Base-by-base conservation (phyloP, 1,140 invertebrate species). In the Cheumatopsyche charites region DNA sequence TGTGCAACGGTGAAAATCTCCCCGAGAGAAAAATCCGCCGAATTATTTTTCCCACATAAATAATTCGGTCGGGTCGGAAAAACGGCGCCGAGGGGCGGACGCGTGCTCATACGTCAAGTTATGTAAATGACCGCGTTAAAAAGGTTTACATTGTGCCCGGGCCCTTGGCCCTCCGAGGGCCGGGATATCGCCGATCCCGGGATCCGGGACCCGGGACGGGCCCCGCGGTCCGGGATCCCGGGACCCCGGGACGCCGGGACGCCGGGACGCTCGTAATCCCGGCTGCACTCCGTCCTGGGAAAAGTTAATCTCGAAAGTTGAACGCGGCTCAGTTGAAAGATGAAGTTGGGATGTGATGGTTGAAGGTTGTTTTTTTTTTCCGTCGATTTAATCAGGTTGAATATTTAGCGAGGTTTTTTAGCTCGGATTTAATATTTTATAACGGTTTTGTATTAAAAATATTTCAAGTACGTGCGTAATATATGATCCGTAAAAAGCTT, bases 91-190 rank as follows among this genome's bases (percentile, higher is more conserved):
- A 36, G 29, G 9, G 29, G 29, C 29, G 29, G 29, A 36, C 9
- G 29, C 29, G 29, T 36, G 47, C 47, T 15, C 47, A 19, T 52
- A 52, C 47, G 47, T 52, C 47, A 52, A 52, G 47, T 52, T 52
- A 52, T 52, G 47, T 52, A 52, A 52, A 52, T 52, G 47, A 19
- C 47, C 47, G 47, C 47, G 47, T 52, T 52, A 52, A 52, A 52
- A 52, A 52, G 47, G 47, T 52, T 52, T 52, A 52, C 47, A 52
- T 52, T 52, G 47, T 52, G 47, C n/a, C 47, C 9, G 13, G 47
- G 47, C 19, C 19, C n/a, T 52, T 52, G n/a, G 19, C 47, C 29
- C 29, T 36, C 19, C 47, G 47, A 15, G 47, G 19, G 47, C 15
- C 47, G 19, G 47, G 47, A 52, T 15, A n/a, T n/a, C n/a, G n/a